A percentile compares a stretch with the other conserved stretches of the same genome.
phyloP scores from a whole-genome alignment of 2,797 vertebrate genomes.

The Sebastes vulpes region DNA sequence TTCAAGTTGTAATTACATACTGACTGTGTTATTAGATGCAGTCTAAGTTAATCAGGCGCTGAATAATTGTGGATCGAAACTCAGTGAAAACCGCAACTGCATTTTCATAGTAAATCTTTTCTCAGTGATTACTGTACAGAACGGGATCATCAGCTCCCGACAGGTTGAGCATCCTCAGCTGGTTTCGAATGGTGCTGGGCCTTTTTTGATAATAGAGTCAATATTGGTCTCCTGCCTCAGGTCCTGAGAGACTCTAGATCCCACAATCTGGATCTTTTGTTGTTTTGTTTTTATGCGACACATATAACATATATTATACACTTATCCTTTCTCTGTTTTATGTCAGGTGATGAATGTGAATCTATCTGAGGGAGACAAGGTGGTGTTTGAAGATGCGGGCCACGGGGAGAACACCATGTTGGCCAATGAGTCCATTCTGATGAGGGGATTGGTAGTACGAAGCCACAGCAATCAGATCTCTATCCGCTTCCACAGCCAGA shows the following conservation, averaged over 20 bases:
- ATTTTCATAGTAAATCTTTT: neutral
- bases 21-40: too few species aligned
- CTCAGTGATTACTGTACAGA: neutral
- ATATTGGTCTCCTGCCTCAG: neutral
- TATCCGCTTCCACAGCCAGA: constrained; percentile 89
- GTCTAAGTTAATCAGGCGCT: too few species aligned
- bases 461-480: constrained; percentile 93
- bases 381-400: constrained; percentile 89
- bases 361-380: constrained; percentile 89
- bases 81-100: neutral
- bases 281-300: neutral
- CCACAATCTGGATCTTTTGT: neutral
- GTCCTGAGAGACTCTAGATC: neutral
- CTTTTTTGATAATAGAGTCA: neutral
- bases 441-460: constrained; percentile 92
- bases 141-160: neutral
- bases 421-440: constrained; percentile 94
- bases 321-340: constrained; percentile 7
- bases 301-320: neutral
- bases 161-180: neutral
- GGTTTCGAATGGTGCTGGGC: neutral
- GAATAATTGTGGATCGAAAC: neutral
- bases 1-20: too few species aligned
- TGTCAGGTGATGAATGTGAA: constrained; percentile 93
- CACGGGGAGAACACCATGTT: constrained; percentile 86